Evolutionary conservation across 2,113 vertebrate genomes (phyloP), one percentile per base, ranked within the genome.

Genomic region (Scatophagus argus): DNA sequence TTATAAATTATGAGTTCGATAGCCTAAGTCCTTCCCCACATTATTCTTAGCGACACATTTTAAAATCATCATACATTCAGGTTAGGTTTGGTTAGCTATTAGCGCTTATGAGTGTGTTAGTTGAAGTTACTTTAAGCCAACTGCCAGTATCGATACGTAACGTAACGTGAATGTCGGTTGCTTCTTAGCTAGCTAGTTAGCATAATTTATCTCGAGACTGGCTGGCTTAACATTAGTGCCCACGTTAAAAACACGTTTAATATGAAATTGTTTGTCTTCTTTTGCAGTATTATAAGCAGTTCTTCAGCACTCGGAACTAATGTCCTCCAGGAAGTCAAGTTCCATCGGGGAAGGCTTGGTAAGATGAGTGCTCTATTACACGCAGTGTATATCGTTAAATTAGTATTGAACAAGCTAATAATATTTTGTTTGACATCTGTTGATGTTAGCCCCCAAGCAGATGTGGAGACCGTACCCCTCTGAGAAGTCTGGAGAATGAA

Each of bases 401-500:
- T 39, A 25, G 25, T 10, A 19, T 0, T 16, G 0, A 69, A 34
- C 5, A 64, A 38, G 4, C 7, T 12, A n/a, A 12, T 36, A 3
- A 23, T 49, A 27, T 25, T 49, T 16, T 17, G 3, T 60, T 72
- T 21, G 55, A 39, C 38, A 41, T 71, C 14, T 80, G 12, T 46
- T 68, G 6, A 56, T 41, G 3, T 47, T 68, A 93, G 93, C 75
- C 79, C 44, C 69, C 70, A 55, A 68, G 56, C 65, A 87, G 39
- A 72, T 39, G 56, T 74, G 78, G 56, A 8, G 76, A 78, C 12
- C 91, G 93, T 0, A 79, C 79, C 6, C 93, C 93, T 9, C 68
- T 94, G 25, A 88, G 84, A 86, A 89, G 88, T 81, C 29, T 94
- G 58, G 74, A 88, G 51, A 93, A 94, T 79, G 88, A 92, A 63